Conservation (phyloP, 2,888 invertebrate genomes). For the Temnothorax unifasciatus region DNA sequence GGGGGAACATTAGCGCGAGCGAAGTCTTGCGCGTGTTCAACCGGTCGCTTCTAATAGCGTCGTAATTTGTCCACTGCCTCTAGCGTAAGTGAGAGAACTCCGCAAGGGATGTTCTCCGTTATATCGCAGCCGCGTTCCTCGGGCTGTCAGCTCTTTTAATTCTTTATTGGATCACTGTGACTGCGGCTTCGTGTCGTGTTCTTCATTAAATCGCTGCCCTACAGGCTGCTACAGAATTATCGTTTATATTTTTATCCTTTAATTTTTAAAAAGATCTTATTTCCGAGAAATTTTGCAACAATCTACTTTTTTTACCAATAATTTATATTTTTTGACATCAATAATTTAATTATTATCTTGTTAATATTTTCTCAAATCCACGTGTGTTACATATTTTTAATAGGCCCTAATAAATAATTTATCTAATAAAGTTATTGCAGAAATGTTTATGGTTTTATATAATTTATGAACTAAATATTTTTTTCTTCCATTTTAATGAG, state of each 20-base stretch:
- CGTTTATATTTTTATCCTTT: background rate
- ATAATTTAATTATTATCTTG: background rate
- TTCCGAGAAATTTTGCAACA: background rate
- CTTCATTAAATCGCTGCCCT: constrained; percentile 2
- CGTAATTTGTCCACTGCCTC: constrained; percentile 33
- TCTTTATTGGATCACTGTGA: constrained; percentile 17
- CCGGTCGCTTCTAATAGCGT: constrained; percentile 3
- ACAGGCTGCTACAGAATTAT: background rate
- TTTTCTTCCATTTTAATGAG: background rate
- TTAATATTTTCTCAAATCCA: background rate
- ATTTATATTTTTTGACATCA: background rate
- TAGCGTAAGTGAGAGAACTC: constrained; percentile 8
- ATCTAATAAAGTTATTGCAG: background rate
- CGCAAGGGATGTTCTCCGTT: constrained; percentile 8
- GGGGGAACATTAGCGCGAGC: constrained; percentile 37
- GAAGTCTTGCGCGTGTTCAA: background rate
- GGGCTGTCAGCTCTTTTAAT: background rate
- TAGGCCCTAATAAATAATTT: background rate
- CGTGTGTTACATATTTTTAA: background rate
- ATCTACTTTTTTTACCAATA: background rate
- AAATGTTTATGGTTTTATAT: background rate
- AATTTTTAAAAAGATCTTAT: background rate
- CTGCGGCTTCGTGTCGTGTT: background rate
- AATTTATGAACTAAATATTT: background rate
- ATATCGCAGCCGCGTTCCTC: constrained; percentile 25